phyloP scores from a whole-genome alignment of 2,797 vertebrate species.

The Eulemur albifrons region DNA sequence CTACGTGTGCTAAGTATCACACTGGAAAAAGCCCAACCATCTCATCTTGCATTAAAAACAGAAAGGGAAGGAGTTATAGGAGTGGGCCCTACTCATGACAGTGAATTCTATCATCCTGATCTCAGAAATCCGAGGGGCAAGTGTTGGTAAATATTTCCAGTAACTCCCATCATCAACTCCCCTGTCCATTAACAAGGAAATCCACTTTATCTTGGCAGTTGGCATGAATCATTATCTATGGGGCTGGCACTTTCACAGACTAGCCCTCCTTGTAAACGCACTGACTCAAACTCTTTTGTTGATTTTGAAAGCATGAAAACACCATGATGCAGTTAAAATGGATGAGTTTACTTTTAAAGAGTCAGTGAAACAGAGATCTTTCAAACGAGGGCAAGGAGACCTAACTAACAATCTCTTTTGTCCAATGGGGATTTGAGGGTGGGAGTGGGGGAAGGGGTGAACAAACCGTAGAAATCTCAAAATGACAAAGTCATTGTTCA shows the following conservation, averaged over 20 bases:
- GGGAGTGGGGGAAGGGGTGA: constrained; percentile 12
- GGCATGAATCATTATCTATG: neutral
- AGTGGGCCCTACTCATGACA: constrained; percentile 59
- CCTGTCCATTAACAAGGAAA: neutral
- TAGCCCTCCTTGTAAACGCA: neutral
- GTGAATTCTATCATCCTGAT: constrained; percentile 80
- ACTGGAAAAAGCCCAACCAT: constrained; percentile 76
- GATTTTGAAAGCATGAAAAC: constrained; percentile 29
- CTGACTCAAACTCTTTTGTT: neutral
- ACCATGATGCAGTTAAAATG: constrained; percentile 27
- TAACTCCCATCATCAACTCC: neutral
- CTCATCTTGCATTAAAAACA: constrained; percentile 84
- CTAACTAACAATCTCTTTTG: constrained; percentile 62
- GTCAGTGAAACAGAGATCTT: constrained; percentile 57
- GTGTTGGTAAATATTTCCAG: constrained; percentile 20
- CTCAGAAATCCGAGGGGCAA: constrained; percentile 7
- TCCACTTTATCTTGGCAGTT: neutral
- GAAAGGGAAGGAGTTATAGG: neutral
- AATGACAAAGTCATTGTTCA: constrained; percentile 84
- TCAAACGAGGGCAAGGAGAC: constrained; percentile 27
- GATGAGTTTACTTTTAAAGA: constrained; percentile 57
- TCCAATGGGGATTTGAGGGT: constrained; percentile 22
- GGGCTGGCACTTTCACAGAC: neutral
- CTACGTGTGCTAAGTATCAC: constrained; percentile 73
- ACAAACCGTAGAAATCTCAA: constrained; percentile 76